phyloP scores from a whole-genome alignment of 2,113 vertebrate genomes.

The Grallaria varia region DNA sequence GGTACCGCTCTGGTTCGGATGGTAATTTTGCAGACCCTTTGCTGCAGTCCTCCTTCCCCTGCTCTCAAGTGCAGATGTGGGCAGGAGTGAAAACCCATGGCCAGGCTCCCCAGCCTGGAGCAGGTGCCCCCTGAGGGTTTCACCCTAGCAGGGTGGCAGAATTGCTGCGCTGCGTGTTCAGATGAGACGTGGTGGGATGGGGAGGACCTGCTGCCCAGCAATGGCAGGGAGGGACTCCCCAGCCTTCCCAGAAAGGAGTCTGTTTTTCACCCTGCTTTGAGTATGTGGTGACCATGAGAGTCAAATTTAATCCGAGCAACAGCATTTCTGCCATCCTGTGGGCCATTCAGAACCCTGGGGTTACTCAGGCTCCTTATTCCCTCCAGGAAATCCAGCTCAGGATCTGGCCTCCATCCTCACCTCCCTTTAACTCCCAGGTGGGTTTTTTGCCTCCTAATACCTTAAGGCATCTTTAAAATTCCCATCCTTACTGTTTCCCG shows the following conservation, averaged over 20 bases:
- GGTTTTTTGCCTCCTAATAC: background rate
- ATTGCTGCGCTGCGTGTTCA: rapidly evolving
- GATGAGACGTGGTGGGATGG: background rate
- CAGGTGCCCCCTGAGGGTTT: background rate
- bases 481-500: background rate
- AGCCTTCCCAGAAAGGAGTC: background rate
- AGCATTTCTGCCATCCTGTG: background rate
- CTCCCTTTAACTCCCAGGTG: background rate
- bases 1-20: rapidly evolving
- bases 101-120: background rate
- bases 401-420: background rate
- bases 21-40: background rate
- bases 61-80: rapidly evolving
- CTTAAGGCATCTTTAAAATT: background rate
- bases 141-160: background rate
- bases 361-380: background rate
- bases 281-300: rapidly evolving
- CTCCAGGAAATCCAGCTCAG: background rate
- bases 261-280: background rate
- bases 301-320: background rate
- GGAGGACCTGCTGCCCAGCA: background rate
- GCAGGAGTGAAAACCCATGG: rapidly evolving
- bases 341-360: rapidly evolving
- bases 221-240: background rate
- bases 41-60: background rate